phyloP scores from a whole-genome alignment of 2,888 invertebrate species.

The Andrena chrysosceles region DNA sequence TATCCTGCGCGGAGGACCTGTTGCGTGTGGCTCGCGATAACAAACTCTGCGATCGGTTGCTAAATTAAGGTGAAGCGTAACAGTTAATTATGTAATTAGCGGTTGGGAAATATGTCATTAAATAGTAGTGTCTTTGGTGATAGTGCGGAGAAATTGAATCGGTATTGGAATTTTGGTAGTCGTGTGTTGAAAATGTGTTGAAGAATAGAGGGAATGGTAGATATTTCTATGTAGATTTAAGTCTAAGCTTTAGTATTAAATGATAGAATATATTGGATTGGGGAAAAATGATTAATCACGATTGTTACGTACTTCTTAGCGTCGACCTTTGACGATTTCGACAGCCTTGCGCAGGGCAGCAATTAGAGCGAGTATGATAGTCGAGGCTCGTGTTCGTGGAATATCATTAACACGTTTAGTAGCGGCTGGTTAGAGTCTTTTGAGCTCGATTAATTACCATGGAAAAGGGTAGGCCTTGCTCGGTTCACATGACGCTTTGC shows the following conservation, averaged over 20 bases:
- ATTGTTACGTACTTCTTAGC: slow-evolving; percentile 16
- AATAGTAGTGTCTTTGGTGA: not conserved
- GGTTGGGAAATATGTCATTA: not conserved
- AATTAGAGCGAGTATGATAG: slow-evolving; percentile 45
- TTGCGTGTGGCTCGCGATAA: not conserved
- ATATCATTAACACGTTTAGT: slow-evolving; percentile 45
- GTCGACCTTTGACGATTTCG: slow-evolving; percentile 38
- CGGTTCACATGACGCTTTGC: not conserved
- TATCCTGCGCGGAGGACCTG: not conserved
- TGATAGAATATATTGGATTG: not conserved
- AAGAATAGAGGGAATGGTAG: too few relatives aligned
- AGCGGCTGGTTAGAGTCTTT: slow-evolving; percentile 25
- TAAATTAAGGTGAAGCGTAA: slow-evolving; percentile 1
- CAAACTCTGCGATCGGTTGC: not conserved
- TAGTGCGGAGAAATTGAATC: too few relatives aligned
- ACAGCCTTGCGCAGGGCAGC: slow-evolving; percentile 19
- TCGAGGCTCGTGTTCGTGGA: slow-evolving; percentile 10
- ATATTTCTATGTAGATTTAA: not conserved
- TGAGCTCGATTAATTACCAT: slow-evolving; percentile 40
- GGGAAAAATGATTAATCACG: slow-evolving; percentile 10
- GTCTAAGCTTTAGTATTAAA: not conserved
- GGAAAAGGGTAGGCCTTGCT: slow-evolving; percentile 17
- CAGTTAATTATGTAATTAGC: too few relatives aligned
- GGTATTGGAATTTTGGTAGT: too few relatives aligned
- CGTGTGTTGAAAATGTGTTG: too few relatives aligned